phyloP scores from a whole-genome alignment of 2,888 invertebrate genomes.

The Chirona hameri region DNA sequence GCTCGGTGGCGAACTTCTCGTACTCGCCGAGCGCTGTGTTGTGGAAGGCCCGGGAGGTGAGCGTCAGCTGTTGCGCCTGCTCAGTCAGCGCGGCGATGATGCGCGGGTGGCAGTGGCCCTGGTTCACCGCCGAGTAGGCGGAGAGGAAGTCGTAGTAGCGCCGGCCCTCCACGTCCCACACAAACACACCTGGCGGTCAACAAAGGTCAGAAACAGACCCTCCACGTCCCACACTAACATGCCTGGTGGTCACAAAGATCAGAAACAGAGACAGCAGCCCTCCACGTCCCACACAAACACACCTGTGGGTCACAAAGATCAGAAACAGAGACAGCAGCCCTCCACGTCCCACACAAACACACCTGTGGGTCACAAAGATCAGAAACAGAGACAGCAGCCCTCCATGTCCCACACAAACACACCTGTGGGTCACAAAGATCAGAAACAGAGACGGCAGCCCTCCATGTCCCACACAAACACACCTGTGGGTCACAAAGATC shows the following conservation, averaged over 20 bases:
- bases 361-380: constrained; percentile 50
- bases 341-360: constrained; percentile 67
- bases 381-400: constrained; percentile 56
- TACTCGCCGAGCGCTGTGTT: constrained; percentile 81
- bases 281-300: constrained; percentile 92
- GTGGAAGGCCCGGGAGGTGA: constrained; percentile 90
- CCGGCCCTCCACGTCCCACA: constrained; percentile 93
- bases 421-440: no score
- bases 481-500: no score
- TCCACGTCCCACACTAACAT: constrained; percentile 92
- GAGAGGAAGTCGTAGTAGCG: constrained; percentile 67
- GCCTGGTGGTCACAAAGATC: constrained; percentile 50
- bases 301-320: constrained; percentile 50
- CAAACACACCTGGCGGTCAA: constrained; percentile 60
- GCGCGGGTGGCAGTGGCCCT: constrained; percentile 88
- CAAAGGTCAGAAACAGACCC: constrained; percentile 53
- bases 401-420: constrained; percentile 91
- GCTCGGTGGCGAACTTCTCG: constrained; percentile 75
- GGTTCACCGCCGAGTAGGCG: constrained; percentile 88
- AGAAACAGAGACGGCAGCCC: no score
- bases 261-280: constrained; percentile 56
- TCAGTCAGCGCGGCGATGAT: constrained; percentile 70
- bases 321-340: constrained; percentile 53
- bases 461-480: no score
- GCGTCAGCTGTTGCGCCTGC: constrained; percentile 71